A percentile compares a stretch with the other conserved stretches of the same genome.
Evolutionary conservation across 2,797 vertebrate species (phyloP).

Genomic region (Chiloscyllium punctatum): DNA sequence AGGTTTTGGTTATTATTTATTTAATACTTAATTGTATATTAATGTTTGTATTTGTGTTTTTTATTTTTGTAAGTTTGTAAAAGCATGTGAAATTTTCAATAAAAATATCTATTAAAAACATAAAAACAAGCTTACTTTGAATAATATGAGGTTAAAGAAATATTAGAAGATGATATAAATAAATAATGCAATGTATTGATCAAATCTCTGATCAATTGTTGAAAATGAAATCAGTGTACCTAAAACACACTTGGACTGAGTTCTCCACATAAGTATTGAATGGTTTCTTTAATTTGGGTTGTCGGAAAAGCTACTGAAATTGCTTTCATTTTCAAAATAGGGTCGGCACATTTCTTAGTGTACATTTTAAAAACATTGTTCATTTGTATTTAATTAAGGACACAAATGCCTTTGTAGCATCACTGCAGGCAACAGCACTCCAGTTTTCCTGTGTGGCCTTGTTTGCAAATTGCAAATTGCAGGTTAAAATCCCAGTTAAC

Average conservation of each 20-base stretch:
- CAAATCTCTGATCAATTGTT: background rate
- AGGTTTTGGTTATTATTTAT: too few relatives aligned
- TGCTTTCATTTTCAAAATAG: background rate
- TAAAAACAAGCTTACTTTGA: slow-evolving; percentile 9
- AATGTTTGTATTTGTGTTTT: too few relatives aligned
- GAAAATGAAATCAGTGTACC: background rate
- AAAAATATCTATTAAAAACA: too few relatives aligned
- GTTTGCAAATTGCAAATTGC: background rate
- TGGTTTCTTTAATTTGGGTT: background rate
- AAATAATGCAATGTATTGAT: background rate
- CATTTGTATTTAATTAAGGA: slow-evolving; percentile 2
- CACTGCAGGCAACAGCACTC: background rate
- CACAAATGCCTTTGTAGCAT: background rate
- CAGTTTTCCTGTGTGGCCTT: background rate
- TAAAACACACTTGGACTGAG: background rate
- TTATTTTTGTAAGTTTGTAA: too few relatives aligned
- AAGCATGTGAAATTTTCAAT: too few relatives aligned
- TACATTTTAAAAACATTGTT: background rate
- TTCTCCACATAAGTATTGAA: background rate
- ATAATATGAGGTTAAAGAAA: background rate
- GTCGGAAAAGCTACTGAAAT: background rate
- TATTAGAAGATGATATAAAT: background rate
- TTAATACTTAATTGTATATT: too few relatives aligned
- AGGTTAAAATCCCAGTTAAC: background rate
- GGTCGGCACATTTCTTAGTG: background rate